Percentiles rank a stretch among this genome's conserved stretches.
Conservation (phyloP, 2,113 vertebrate species). For the Oncorhynchus kisutch region DNA sequence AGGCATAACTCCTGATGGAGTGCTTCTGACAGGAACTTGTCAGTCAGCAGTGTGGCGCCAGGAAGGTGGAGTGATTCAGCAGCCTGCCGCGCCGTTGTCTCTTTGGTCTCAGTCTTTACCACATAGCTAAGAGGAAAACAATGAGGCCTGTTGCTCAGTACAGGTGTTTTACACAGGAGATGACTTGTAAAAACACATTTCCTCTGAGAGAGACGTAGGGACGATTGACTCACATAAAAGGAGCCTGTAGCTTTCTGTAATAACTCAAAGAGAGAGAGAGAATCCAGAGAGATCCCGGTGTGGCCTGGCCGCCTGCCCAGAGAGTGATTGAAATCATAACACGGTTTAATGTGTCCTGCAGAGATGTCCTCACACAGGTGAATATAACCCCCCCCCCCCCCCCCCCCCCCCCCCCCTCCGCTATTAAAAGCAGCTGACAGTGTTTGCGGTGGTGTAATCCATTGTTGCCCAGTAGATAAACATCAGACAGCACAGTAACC, state of each 20-base stretch:
- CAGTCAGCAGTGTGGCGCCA: slow-evolving; percentile 78
- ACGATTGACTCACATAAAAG: slow-evolving; percentile 70
- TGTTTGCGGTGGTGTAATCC: slow-evolving; percentile 58
- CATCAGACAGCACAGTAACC: slow-evolving; percentile 44
- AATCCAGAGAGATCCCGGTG: slow-evolving; percentile 1
- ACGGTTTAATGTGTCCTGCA: slow-evolving; percentile 60
- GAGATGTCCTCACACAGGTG: slow-evolving; percentile 39
- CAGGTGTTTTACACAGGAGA: slow-evolving; percentile 71
- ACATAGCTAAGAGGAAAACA: slow-evolving; percentile 67
- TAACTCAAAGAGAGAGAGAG: slow-evolving; percentile 51
- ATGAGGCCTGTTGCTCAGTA: slow-evolving; percentile 69
- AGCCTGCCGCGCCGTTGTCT: slow-evolving; percentile 77
- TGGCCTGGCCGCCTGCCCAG: slow-evolving; percentile 56
- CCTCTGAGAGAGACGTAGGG: slow-evolving; percentile 44
- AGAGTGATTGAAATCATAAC: slow-evolving; percentile 62
- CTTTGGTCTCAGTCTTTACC: slow-evolving; percentile 72
- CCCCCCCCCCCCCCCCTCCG: slow-evolving; percentile 10
- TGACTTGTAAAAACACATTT: slow-evolving; percentile 79
- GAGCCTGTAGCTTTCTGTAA: slow-evolving; percentile 50
- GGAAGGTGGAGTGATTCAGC: slow-evolving; percentile 83
- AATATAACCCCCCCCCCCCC: slow-evolving; percentile 18
- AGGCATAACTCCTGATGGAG: slow-evolving; percentile 62
- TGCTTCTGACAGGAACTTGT: slow-evolving; percentile 78
- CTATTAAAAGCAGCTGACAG: slow-evolving; percentile 33
- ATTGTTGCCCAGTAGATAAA: slow-evolving; percentile 50